A percentile compares a stretch with the other conserved stretches of the same genome.
Conservation (phyloP, 1,140 invertebrate genomes). For the Meteorus sp. region DNA sequence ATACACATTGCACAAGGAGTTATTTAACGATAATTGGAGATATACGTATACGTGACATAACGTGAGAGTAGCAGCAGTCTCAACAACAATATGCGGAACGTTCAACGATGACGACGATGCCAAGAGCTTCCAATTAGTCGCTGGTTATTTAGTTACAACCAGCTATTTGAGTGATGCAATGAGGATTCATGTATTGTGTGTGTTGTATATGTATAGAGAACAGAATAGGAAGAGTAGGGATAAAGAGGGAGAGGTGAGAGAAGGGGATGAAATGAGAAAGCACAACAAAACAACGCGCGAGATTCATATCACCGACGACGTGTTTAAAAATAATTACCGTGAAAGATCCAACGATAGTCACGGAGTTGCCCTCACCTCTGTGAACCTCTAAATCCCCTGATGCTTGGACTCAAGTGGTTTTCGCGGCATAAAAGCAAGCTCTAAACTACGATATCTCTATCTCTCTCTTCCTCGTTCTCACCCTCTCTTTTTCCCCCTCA, state of each 20-base stretch:
- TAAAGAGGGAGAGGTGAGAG: conserved; percentile 5
- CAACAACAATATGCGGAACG: not conserved
- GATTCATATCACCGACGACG: conserved; percentile 57
- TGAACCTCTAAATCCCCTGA: conserved; percentile 5
- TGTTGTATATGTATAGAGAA: too few relatives aligned
- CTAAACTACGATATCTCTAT: not conserved
- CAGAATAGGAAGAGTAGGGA: not conserved
- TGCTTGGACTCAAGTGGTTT: conserved; percentile 37
- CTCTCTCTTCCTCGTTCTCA: not conserved
- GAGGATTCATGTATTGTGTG: not conserved
- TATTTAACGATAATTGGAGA: not conserved
- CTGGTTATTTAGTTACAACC: conserved; percentile 33
- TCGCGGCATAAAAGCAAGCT: conserved; percentile 41
- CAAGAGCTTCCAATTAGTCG: conserved; percentile 31
- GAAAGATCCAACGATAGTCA: conserved; percentile 58
- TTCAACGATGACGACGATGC: not conserved
- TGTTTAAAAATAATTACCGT: conserved; percentile 61
- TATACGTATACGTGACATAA: conserved; percentile 12
- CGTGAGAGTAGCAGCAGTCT: not conserved
- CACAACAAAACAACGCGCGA: conserved; percentile 27
- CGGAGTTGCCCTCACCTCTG: conserved; percentile 50
- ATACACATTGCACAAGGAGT: too few relatives aligned
- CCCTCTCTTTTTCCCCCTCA: not conserved
- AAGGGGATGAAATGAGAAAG: conserved; percentile 29
- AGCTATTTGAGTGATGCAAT: not conserved